Base-by-base conservation (phyloP, 2,888 invertebrate species). In the Plagiodera versicolora region DNA sequence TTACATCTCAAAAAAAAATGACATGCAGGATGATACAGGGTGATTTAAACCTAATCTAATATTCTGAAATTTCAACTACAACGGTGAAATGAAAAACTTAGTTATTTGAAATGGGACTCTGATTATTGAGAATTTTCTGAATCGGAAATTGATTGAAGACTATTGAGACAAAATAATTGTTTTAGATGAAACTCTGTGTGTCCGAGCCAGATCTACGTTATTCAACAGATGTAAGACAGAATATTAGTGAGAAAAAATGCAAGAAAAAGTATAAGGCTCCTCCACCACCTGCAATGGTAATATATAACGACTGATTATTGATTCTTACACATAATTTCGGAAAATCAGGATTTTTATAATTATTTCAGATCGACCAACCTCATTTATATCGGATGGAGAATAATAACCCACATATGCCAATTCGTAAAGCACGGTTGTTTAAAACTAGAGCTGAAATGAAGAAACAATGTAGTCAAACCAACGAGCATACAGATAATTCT, bases 191-290 rank as follows among this genome's bases (percentile, higher is more conserved):
- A 76, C 81, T 85, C 69, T 90, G 87, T 76, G 89, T 87, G 52
- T 91, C 90, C 52, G 91, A 90, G 75, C 91, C 91, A 16, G 90
- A 92, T 78, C 80, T 91, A 35, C 74, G 80, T 20, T 70, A 69
- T 47, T 60, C 73, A 16, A 57, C 63, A 8, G 20, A 51, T 11
- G 51, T 65, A 4, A 66, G 66, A 28, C 64, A 69, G 45, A 77
- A 80, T 20, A 78, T 80, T 51, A 82, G 82, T 72, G 84, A 84
- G 62, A 82, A 79, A 58, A 82, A 78, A 78, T 84, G 85, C 59
- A 88, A 89, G 73, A 89, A 92, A 76, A 91, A 91, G 79, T 90
- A 91, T 75, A 86, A 87, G 81, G 92, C 92, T 1, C 90, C 90
- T 16, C 84, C 87, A 61, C 89, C 90, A 57, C 85, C 85, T 32